Percentiles rank a stretch among this genome's conserved stretches.
These are phyloP conservation scores for Pteria penguin DNA, from an alignment of 2,888 invertebrate species.

Conservation along the genomic window DNA sequence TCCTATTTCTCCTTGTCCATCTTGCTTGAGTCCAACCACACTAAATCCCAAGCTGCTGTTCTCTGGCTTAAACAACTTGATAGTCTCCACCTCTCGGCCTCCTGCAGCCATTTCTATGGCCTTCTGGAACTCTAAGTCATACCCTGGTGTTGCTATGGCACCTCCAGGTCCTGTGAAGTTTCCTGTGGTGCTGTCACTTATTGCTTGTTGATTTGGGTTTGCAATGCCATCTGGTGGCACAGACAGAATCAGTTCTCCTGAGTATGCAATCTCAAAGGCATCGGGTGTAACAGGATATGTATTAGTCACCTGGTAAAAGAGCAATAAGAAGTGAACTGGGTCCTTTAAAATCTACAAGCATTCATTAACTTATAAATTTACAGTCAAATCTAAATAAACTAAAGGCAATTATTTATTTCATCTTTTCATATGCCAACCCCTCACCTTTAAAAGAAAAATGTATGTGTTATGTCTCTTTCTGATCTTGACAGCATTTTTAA, in stretches of 20 bases:
- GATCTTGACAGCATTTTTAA: no score
- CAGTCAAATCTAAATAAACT: no score
- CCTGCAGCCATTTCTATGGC: slow-evolving; percentile 83
- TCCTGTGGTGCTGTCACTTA: slow-evolving; percentile 21
- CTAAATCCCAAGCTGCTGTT: slow-evolving; percentile 86
- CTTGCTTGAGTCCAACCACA: slow-evolving; percentile 84
- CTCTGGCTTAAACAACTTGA: slow-evolving; percentile 84
- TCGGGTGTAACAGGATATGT: slow-evolving; percentile 79
- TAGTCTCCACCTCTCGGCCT: slow-evolving; percentile 83
- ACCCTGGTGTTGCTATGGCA: slow-evolving; percentile 63
- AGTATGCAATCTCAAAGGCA: slow-evolving; percentile 89
- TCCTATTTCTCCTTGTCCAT: slow-evolving; percentile 85
- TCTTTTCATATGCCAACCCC: no score
- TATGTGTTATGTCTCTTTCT: no score
- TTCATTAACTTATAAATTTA: no score
- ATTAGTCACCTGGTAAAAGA: slow-evolving; percentile 83
- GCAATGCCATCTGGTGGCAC: slow-evolving; percentile 39
- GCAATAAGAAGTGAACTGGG: no score
- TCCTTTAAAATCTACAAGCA: no score
- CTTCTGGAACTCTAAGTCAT: slow-evolving; percentile 71
- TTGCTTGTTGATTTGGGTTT: slow-evolving; percentile 20
- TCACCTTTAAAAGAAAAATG: no score
- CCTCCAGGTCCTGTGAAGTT: slow-evolving; percentile 44
- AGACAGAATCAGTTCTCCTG: slow-evolving; percentile 85
- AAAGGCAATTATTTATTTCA: no score